Conservation (phyloP, 1,140 invertebrate genomes). For the Wiebesia pumilae region DNA sequence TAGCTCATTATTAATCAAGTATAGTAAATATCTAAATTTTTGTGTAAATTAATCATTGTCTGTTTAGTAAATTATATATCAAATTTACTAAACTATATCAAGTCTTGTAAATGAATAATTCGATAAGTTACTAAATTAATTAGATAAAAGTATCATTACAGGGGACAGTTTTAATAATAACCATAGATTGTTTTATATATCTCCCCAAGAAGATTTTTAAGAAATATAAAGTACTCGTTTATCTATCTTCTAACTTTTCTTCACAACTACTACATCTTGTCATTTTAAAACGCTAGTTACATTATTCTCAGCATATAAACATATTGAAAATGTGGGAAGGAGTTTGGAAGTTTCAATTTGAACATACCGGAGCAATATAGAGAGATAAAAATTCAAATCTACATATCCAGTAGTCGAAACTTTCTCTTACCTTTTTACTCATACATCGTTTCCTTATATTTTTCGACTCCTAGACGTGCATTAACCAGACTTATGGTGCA, state of each 20-base stretch:
- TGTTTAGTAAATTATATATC: too few species aligned
- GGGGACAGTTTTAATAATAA: not conserved
- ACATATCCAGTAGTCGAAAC: not conserved
- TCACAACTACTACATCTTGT: not conserved
- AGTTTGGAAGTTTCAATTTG: not conserved
- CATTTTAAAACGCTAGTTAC: not conserved
- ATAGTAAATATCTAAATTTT: too few species aligned
- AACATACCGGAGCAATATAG: not conserved
- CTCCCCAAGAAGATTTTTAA: not conserved
- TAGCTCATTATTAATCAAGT: too few species aligned
- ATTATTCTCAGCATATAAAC: not conserved
- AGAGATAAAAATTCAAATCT: slow-evolving; percentile 6
- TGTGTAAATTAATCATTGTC: too few species aligned
- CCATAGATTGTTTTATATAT: not conserved
- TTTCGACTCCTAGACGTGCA: not conserved
- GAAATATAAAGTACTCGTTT: not conserved
- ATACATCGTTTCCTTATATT: not conserved
- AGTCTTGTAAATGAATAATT: not conserved
- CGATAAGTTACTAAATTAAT: not conserved
- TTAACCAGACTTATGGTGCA: not conserved
- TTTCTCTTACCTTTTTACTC: not conserved
- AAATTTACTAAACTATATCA: too few species aligned
- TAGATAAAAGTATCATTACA: not conserved
- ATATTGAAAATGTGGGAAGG: not conserved
- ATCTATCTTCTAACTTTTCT: not conserved